Conservation (phyloP, 2,888 invertebrate genomes). For the Netelia inedita region DNA sequence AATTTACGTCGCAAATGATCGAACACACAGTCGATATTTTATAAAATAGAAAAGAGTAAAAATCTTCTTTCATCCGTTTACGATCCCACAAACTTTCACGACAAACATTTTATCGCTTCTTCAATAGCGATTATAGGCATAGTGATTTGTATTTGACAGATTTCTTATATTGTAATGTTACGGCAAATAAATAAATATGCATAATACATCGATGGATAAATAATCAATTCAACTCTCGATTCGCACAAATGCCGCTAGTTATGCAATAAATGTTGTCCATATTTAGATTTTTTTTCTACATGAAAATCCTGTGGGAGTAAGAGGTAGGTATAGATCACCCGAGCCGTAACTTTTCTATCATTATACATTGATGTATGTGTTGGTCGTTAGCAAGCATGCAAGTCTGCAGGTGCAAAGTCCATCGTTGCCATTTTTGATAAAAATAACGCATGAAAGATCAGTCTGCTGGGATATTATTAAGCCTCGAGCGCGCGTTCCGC, state of each 20-base stretch:
- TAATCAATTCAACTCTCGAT: neutral
- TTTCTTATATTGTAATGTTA: neutral
- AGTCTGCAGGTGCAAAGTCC: slow-evolving; percentile 34
- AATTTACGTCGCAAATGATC: slow-evolving; percentile 31
- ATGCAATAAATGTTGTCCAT: neutral
- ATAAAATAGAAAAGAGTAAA: slow-evolving; percentile 42
- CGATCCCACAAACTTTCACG: slow-evolving; percentile 16
- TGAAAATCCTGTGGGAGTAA: neutral
- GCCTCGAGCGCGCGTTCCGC: slow-evolving; percentile 30
- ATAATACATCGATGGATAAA: neutral
- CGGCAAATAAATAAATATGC: neutral
- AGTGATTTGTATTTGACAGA: neutral
- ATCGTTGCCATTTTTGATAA: slow-evolving; percentile 57
- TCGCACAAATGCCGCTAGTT: neutral
- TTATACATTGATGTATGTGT: neutral
- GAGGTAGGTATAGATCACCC: neutral
- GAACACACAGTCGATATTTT: slow-evolving; percentile 19
- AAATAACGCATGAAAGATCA: slow-evolving; percentile 40
- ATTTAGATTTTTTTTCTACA: slow-evolving; percentile 1
- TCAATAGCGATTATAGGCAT: neutral
- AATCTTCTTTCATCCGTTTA: slow-evolving; percentile 26
- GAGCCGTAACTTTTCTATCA: neutral
- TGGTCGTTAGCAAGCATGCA: neutral
- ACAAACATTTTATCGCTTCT: slow-evolving; percentile 15
- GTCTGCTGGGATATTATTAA: slow-evolving; percentile 59